Evolutionary conservation across 2,888 invertebrate genomes (phyloP), one percentile per base, ranked within the genome.

Genomic region (Lysandra bellargus): DNA sequence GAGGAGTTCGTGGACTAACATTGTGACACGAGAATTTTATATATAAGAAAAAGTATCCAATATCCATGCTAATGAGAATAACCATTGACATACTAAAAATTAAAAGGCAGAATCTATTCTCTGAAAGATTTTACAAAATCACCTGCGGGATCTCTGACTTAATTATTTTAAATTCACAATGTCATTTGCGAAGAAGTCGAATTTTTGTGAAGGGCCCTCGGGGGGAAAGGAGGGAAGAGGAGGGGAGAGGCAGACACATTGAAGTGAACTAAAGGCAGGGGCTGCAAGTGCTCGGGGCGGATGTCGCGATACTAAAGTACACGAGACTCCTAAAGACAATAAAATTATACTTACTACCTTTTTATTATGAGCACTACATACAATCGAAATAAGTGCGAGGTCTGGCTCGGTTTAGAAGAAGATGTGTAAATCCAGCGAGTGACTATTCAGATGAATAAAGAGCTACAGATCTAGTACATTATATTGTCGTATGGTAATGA

Each of bases 291-390:
- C 30, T 64, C 9, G 30, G 69, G 69, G 14, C 69, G 69, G 69
- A 69, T 69, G 69, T 33, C 69, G 17, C 4, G 30, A 12, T 12
- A 69, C 64, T 33, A 7, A 1, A 69, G 69, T 14, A 69, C 69
- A 69, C 14, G 69, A 69, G 33, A 69, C 30, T 30, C 30, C 69
- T 69, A 14, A 69, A 69, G 37, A 69, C 33, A 69, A 69, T 69
- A 69, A 1, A 9, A 64, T 64, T 30, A 12, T 30, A 30, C 64
- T 30, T 30, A 30, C 64, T 30, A 30, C 30, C 30, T 64, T 17
- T 30, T 17, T 17, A 57, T 17, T 57, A 17, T 53, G 17, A 61
- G 23, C 14, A 69, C 14, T 33, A 33, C 17, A 33, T 69, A 37
- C 64, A 64, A 33, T 69, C 4, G 5, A 30, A 4, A 37, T 33